Evolutionary conservation across 2,113 vertebrate species (phyloP).

Genomic region (Scolopax mira): DNA sequence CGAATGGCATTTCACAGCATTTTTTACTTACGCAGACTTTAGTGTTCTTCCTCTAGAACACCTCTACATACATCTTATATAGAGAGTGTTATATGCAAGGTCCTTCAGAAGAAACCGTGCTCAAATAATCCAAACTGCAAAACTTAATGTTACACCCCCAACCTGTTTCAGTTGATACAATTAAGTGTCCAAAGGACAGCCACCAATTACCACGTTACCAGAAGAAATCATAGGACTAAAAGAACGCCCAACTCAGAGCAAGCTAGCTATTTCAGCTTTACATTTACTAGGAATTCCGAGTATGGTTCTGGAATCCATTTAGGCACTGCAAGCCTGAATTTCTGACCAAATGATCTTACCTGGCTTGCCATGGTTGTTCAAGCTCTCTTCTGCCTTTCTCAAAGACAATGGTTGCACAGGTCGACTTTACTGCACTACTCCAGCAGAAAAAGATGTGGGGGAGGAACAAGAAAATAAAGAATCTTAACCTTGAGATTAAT

Average conservation of each 20-base stretch:
- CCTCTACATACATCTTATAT: neutral
- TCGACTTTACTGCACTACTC: neutral
- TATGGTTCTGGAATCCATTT: constrained; percentile 15
- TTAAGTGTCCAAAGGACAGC: constrained; percentile 31
- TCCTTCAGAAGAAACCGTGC: constrained; percentile 47
- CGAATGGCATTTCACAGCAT: neutral
- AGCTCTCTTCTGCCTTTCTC: neutral
- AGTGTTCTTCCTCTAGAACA: constrained; percentile 54
- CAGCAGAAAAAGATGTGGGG: neutral
- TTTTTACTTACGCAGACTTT: constrained; percentile 69
- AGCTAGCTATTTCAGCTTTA: constrained; percentile 57
- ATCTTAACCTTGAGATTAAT: neutral
- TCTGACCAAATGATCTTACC: constrained; percentile 62
- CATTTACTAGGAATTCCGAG: constrained; percentile 28
- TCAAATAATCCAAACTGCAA: constrained; percentile 27
- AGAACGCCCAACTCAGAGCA: constrained; percentile 35
- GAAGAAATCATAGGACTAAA: neutral
- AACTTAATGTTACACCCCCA: neutral
- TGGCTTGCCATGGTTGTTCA: constrained; percentile 62
- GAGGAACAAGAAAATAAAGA: neutral
- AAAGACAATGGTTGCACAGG: neutral
- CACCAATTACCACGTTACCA: neutral
- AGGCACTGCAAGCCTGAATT: constrained; percentile 24
- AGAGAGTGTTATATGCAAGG: neutral
- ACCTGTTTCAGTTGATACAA: neutral